phyloP scores from a whole-genome alignment of 2,113 vertebrate genomes.

The Vicugna pacos region DNA sequence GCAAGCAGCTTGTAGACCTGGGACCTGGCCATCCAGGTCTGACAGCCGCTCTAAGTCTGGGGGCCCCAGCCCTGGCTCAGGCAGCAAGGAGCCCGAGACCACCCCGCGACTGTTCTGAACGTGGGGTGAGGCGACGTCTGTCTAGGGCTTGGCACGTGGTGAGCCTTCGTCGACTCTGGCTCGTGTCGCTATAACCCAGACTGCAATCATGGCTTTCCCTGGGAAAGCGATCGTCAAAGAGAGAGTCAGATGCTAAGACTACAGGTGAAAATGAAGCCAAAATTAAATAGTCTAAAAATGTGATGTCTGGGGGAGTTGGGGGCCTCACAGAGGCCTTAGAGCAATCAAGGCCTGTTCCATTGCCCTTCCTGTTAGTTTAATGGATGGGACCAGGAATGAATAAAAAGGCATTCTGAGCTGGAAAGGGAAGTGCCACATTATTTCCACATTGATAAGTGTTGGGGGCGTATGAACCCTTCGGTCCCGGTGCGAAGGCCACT shows the following conservation, averaged over 20 bases:
- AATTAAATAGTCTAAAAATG: background rate
- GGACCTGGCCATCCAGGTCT: fast-evolving
- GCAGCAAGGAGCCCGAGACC: fast-evolving
- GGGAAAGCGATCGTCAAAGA: background rate
- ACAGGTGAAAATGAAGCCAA: background rate
- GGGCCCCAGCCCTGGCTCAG: fast-evolving
- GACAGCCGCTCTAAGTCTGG: background rate
- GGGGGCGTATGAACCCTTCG: fast-evolving
- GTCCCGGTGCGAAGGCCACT: fast-evolving
- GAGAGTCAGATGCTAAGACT: background rate
- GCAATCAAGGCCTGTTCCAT: fast-evolving
- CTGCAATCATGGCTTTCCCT: fast-evolving
- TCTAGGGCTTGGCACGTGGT: fast-evolving
- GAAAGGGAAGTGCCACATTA: fast-evolving
- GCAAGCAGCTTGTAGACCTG: fast-evolving
- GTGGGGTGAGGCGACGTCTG: fast-evolving
- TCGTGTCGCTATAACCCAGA: fast-evolving
- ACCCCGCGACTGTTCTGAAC: fast-evolving
- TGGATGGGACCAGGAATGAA: fast-evolving
- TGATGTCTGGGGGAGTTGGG: too few species aligned
- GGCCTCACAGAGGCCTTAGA: background rate
- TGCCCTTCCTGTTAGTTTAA: background rate
- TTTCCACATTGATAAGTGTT: fast-evolving
- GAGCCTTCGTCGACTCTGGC: fast-evolving
- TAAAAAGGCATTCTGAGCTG: background rate